phyloP scores from a whole-genome alignment of 2,888 invertebrate species.

The Erebia epiphron region DNA sequence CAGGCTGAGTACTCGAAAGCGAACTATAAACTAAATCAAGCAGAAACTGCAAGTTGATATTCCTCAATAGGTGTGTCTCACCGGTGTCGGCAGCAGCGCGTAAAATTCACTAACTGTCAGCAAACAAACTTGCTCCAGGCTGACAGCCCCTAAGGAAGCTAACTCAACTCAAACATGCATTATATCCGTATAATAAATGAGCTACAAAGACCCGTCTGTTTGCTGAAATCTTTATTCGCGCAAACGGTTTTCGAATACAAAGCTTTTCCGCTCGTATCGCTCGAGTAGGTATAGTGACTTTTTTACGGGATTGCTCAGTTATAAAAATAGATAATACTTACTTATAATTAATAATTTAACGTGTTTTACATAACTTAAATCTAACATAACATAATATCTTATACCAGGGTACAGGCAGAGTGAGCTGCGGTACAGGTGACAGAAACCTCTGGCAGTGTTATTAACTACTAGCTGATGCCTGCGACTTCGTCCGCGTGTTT shows the following conservation, averaged over 20 bases:
- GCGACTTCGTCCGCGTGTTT: too few species aligned
- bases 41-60: conserved; percentile 25
- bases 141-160: conserved; percentile 42
- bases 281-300: neutral
- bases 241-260: conserved; percentile 4
- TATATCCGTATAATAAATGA: conserved; percentile 32
- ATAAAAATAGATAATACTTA: too few species aligned
- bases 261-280: neutral
- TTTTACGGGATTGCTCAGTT: neutral
- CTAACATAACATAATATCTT: too few species aligned
- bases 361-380: too few species aligned
- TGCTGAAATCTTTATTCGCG: conserved; percentile 21
- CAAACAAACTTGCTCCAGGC: conserved; percentile 51
- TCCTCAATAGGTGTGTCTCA: conserved; percentile 38
- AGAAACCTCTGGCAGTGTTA: too few species aligned
- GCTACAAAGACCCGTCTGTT: conserved; percentile 23
- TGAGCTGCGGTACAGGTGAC: too few species aligned
- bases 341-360: too few species aligned
- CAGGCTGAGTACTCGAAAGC: conserved; percentile 4
- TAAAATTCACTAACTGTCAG: conserved; percentile 53
- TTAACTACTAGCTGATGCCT: too few species aligned
- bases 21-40: conserved; percentile 26
- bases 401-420: too few species aligned
- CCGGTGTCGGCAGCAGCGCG: conserved; percentile 43
- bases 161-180: conserved; percentile 38